These are phyloP conservation scores for Camponotus vicinus DNA, from an alignment of 1,140 invertebrate species.

Conservation along the genomic window DNA sequence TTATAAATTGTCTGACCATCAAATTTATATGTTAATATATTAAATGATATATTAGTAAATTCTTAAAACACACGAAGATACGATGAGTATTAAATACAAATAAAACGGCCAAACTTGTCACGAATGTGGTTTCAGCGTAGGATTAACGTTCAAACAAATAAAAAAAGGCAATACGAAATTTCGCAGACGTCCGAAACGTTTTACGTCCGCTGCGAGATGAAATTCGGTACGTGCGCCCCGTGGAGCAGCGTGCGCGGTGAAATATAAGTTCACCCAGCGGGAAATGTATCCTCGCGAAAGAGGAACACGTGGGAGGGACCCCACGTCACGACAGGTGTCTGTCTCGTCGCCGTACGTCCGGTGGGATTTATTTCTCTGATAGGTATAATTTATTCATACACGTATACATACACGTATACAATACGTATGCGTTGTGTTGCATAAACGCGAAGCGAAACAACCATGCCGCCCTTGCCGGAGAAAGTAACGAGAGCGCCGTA, in stretches of 20 bases:
- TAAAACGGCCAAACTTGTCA: not conserved
- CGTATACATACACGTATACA: no score
- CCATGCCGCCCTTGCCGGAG: not conserved
- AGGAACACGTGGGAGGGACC: slow-evolving; percentile 44
- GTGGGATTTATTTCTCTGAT: slow-evolving; percentile 53
- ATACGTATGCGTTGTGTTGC: not conserved
- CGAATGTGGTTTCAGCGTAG: not conserved
- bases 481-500: slow-evolving; percentile 47
- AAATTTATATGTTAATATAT: not conserved
- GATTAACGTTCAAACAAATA: not conserved
- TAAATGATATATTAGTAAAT: not conserved
- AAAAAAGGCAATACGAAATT: slow-evolving; percentile 37
- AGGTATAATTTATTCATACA: slow-evolving; percentile 58
- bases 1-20: not conserved
- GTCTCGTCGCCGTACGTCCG: slow-evolving; percentile 66
- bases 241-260: slow-evolving; percentile 32
- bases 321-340: slow-evolving; percentile 72
- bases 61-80: not conserved
- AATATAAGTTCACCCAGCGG: slow-evolving; percentile 58
- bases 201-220: slow-evolving; percentile 59
- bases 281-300: slow-evolving; percentile 42
- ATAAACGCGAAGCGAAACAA: not conserved
- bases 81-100: slow-evolving; percentile 7
- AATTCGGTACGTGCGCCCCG: slow-evolving; percentile 59
- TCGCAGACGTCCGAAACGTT: slow-evolving; percentile 54